phyloP scores from a whole-genome alignment of 2,797 vertebrate species.

The Prionace glauca region DNA sequence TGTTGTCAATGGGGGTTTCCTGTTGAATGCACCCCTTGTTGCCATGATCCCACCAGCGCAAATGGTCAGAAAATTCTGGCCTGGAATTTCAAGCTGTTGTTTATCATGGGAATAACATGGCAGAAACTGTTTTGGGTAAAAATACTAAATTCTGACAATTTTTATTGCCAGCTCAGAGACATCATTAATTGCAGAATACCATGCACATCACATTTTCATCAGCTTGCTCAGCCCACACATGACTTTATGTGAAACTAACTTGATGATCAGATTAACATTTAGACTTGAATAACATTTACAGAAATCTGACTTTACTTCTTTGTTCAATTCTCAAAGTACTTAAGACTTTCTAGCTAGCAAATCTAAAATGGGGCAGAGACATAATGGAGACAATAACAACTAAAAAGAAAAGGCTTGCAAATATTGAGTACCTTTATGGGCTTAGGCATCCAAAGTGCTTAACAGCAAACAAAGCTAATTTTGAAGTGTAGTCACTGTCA shows the following conservation, averaged over 20 bases:
- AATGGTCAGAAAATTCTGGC: too few species aligned
- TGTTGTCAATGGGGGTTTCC: too few species aligned
- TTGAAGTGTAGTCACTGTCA: too few species aligned
- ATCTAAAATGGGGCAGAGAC: neutral
- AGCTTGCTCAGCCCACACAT: neutral
- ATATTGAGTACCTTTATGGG: neutral
- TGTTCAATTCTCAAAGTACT: neutral
- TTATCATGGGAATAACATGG: neutral
- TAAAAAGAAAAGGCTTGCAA: neutral
- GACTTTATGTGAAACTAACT: neutral
- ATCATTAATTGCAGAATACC: neutral
- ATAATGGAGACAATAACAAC: neutral
- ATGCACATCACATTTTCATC: neutral
- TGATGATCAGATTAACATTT: too few species aligned
- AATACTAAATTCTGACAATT: neutral
- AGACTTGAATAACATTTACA: too few species aligned
- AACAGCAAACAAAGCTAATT: neutral
- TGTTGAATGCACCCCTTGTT: too few species aligned
- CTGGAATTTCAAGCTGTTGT: neutral
- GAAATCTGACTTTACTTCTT: neutral
- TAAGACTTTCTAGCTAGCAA: neutral
- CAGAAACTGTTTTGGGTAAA: neutral
- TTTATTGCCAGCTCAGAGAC: neutral
- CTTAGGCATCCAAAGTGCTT: neutral
- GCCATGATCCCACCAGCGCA: too few species aligned